Base-by-base conservation (phyloP, 2,797 vertebrate genomes). In the Hoplostethus atlanticus region DNA sequence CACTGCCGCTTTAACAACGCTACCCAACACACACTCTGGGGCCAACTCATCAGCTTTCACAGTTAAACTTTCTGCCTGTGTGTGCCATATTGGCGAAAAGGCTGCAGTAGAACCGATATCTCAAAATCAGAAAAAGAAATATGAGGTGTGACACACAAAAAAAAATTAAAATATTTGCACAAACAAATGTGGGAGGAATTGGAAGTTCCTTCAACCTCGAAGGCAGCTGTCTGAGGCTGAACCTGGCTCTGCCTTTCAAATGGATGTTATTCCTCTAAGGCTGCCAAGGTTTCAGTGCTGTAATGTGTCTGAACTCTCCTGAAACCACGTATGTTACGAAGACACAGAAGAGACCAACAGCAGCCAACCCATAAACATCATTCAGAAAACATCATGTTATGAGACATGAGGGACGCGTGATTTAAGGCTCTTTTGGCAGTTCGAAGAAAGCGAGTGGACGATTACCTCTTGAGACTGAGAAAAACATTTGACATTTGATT, bases 1-100 rank as follows among this genome's bases (percentile, higher is more conserved):
- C 21, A 66, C 73, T 69, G 28, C 64, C 60, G 71, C 76, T 86
- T 86, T 77, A 72, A 75, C 53, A 76, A 71, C 68, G 69, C 72
- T 77, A 77, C 68, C 55, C 21, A 12, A 57, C 59, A 63, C 77
- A 82, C 72, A 79, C 16, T 73, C 78, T 25, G 28, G 42, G 71
- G 83, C 71, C 79, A 76, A 87, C 46, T 38, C 64, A 68, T 74
- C 6, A 0, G 15, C 56, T 71, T 58, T 73, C 54, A 44, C 54
- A 63, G 52, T 70, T 70, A n/a, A 66, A 48, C 28, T 46, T 55
- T 13, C 53, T 51, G 7, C 57, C 38, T 68, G 57, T 44, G 61
- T 40, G 8, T 28, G 48, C 56, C 54, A 16, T 5, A 51, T 25
- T 47, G 6, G 2, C 52, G 1, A 42, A n/a, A 69, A 21, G 7